Base-by-base conservation (phyloP, 2,888 invertebrate species). In the Eucera pruinosa region DNA sequence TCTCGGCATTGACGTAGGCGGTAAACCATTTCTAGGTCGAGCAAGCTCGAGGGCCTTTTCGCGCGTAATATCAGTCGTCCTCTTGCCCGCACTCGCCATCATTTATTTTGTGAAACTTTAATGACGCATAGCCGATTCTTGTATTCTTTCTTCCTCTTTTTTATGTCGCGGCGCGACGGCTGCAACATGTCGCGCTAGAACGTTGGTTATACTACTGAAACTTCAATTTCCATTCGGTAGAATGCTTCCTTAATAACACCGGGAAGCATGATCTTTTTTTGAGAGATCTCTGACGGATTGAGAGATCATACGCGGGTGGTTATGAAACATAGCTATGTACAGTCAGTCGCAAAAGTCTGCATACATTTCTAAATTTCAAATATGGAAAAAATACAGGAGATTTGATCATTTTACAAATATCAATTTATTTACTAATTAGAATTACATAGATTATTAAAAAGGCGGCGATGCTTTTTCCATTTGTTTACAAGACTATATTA, bases 11-110 rank as follows among this genome's bases (percentile, higher is more conserved):
- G 75, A 78, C 65, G 75, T 57, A 50, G 52, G 64, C 27, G 36
- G 69, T 54, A 43, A 68, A 77, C 33, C 48, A 54, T 75, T 78
- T 75, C 69, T 70, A 70, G 75, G 69, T 78, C 75, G 75, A 50
- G 43, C 36, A 43, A 50, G 45, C 66, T 62, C 50, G 61, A 72
- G 66, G 36, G 66, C 41, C 55, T 60, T 72, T 76, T 67, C 45
- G 15, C 48, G 48, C 60, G 72, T 54, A 72, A 67, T 72, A 76
- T 62, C 72, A 58, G 47, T 33, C 33, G 36, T 64, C 30, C 45
- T 45, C 50, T 55, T 43, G 23, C 39, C 50, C 23, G 43, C 30
- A 20, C 36, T 18, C 15, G 39, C 20, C 30, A 13, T 36, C 58
- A 27, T 61, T 72, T 76, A 67, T 52, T 52, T 71, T 39, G 41